Base-by-base conservation (phyloP, 2,888 invertebrate genomes). In the Ctena decussata region DNA sequence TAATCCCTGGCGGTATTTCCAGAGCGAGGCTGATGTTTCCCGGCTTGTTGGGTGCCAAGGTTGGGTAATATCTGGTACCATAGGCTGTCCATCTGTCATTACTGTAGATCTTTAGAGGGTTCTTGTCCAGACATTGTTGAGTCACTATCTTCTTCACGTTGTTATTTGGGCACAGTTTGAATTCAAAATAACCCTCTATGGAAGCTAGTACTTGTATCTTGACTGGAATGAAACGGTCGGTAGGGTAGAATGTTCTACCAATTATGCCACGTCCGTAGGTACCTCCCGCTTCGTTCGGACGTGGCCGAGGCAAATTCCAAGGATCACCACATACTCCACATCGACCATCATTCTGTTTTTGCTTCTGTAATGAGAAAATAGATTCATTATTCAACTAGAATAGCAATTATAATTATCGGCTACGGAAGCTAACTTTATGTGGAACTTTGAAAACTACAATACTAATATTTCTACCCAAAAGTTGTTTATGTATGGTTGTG, bases 241-340 rank as follows among this genome's bases (percentile, higher is more conserved):
- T 11, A 5, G 57, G 5, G 5, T 1, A 76, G 46, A 86, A 89
- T 5, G 81, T 78, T 27, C 82, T 49, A 0, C 75, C 79, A 30
- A 86, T 89, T 0, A 84, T 37, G 30, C 88, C 88, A 1, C 44
- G 83, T 12, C 77, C 88, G 69, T 86, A 86, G n/a, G 65, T 73
- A 44, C 88, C 88, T 39, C 88, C 88, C 69, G 88, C 88, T 71
- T 89, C 88, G 80, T 89, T 86, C 35, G 77, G 80, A 37, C 88
- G 81, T 39, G 84, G 84, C 35, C 76, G 65, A 24, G 81, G 75
- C 6, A 41, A 70, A 70, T 89, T 82, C 79, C 81, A 86, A 8
- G 88, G 72, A 49, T 89, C 88, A 5, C 88, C 88, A 70, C 88
- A 89, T 1, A 89, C 71, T 0, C 88, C 88, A 46, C 88, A 89